phyloP scores from a whole-genome alignment of 2,888 invertebrate genomes.

The Drosophila falleni region DNA sequence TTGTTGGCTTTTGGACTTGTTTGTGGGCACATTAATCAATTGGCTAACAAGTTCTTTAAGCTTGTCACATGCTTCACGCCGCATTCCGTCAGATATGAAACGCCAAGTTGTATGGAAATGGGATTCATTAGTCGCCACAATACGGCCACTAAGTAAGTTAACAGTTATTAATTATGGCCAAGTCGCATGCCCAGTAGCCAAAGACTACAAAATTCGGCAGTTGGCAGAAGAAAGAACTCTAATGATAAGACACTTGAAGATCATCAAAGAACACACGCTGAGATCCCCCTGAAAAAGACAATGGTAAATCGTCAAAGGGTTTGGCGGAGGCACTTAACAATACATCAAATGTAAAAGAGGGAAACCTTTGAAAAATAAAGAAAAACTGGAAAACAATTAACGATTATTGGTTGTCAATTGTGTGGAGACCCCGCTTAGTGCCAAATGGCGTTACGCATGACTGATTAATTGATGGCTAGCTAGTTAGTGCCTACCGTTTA shows the following conservation, averaged over 20 bases:
- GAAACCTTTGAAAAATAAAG: conserved; percentile 12
- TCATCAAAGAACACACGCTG: conserved; percentile 66
- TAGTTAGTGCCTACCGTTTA: conserved; percentile 8
- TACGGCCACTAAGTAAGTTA: conserved; percentile 65
- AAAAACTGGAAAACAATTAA: conserved; percentile 66
- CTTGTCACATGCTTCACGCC: conserved; percentile 35
- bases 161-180: conserved; percentile 68
- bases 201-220: conserved; percentile 6
- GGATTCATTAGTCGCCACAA: conserved; percentile 71
- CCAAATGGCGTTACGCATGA: conserved; percentile 75
- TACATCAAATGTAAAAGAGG: conserved; percentile 7
- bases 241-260: conserved; percentile 57
- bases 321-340: conserved; percentile 29
- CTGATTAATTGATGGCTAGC: conserved; percentile 69
- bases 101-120: conserved; percentile 50
- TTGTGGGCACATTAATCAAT: conserved; percentile 40
- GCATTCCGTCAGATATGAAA: conserved; percentile 37
- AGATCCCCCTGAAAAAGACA: conserved; percentile 47
- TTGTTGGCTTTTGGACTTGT: conserved; percentile 8
- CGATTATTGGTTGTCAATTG: conserved; percentile 69
- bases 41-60: conserved; percentile 37
- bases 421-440: conserved; percentile 61
- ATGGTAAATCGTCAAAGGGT: conserved; percentile 61
- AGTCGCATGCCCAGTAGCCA: conserved; percentile 59
- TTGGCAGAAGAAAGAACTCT: conserved; percentile 48